Percentiles rank a stretch among this genome's conserved stretches.
Conservation (phyloP, 2,113 vertebrate species). For the Uropsilus gracilis region DNA sequence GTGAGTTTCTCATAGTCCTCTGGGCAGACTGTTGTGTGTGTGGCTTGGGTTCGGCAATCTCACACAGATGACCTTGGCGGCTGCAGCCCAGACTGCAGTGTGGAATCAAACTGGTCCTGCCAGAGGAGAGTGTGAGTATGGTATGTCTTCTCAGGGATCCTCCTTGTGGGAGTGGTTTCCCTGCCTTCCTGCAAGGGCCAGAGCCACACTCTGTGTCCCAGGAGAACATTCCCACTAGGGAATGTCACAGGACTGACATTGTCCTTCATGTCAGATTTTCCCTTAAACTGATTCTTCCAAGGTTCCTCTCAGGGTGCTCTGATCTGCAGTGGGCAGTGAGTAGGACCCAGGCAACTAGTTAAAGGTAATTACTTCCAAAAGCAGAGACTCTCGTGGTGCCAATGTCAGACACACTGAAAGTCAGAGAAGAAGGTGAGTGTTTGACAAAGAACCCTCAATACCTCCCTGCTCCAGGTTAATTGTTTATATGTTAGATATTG, state of each 20-base stretch:
- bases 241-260: background rate
- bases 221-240: background rate
- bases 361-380: background rate
- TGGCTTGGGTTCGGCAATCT: background rate
- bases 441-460: background rate
- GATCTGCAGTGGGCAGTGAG: background rate
- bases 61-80: too few species aligned
- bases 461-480: background rate
- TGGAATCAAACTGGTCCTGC: background rate
- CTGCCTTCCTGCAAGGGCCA: background rate
- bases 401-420: background rate
- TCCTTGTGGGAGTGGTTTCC: background rate
- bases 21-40: background rate
- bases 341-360: background rate
- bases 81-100: background rate
- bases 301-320: too few species aligned
- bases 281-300: background rate
- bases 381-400: background rate
- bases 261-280: background rate
- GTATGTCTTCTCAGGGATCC: background rate
- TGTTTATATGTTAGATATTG: background rate
- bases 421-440: background rate
- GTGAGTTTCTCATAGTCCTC: background rate
- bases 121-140: background rate
- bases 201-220: background rate